phyloP scores from a whole-genome alignment of 2,888 invertebrate genomes.

The Drosophila formosana region DNA sequence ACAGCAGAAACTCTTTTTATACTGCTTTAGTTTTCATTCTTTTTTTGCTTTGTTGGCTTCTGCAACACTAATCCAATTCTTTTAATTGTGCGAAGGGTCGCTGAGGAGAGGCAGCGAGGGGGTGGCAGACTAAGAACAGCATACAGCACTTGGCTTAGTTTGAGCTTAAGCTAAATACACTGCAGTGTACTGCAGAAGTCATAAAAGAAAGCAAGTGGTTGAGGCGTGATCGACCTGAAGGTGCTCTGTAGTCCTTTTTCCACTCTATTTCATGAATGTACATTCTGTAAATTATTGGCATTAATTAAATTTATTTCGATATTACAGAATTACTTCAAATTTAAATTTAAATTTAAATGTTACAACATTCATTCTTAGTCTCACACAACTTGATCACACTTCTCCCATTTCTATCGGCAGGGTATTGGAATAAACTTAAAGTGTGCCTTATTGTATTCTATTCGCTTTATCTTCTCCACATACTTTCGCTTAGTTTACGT shows the following conservation, averaged over 20 bases:
- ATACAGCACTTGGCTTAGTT: conserved; percentile 67
- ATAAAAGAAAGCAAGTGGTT: conserved; percentile 5
- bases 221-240: background rate
- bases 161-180: conserved; percentile 22
- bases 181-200: conserved; percentile 2
- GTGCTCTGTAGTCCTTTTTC: background rate
- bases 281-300: too few relatives aligned
- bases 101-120: background rate
- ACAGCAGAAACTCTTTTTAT: conserved; percentile 44
- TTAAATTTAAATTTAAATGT: too few relatives aligned
- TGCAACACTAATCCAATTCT: conserved; percentile 73
- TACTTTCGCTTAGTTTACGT: conserved; percentile 53
- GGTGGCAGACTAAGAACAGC: conserved; percentile 47
- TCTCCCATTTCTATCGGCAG: background rate
- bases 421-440: conserved; percentile 8
- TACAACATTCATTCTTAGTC: background rate
- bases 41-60: conserved; percentile 44
- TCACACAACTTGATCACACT: background rate
- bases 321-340: too few relatives aligned
- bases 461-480: conserved; percentile 26
- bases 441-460: conserved; percentile 38
- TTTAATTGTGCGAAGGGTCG: conserved; percentile 62
- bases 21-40: conserved; percentile 25
- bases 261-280: too few relatives aligned
- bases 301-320: too few relatives aligned